Evolutionary conservation across 2,888 invertebrate genomes (phyloP), one percentile per base, ranked within the genome.

Genomic region (Linnaemya vulpina): DNA sequence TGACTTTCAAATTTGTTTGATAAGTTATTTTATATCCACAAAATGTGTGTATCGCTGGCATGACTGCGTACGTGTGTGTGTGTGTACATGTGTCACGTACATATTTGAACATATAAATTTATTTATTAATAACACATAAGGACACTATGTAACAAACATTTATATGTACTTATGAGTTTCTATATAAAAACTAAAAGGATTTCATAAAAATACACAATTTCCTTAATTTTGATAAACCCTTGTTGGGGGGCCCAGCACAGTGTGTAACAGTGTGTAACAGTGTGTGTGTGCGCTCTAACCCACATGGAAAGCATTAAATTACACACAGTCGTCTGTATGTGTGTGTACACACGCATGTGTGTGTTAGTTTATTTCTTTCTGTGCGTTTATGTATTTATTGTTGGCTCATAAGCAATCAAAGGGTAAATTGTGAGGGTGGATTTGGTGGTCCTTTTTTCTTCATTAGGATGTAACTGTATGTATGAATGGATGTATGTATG

Each of bases 1-100:
- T 84, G 84, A 81, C 80, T 84, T 81, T 84, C 80, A 84, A 84
- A 84, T 84, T 81, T 84, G 84, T 84, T 84, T 84, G 80, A 81
- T 81, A 74, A 74, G 80, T 84, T 81, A 77, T 71, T 84, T 80
- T 77, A 80, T 80, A 62, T 17, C 58, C 40, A 30, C 67, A 38
- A 75, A 40, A 62, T 63, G 3, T 40, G 38, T 58, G 22, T 22
- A 58, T 62, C 8, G 40, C 4, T 25, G 20, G 20, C 30, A 38
- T 53, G 46, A 62, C 55, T 53, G 68, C 51, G 22, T 70, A 38
- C 68, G 15, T 60, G 35, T 60, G 49, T 49, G 35, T 58, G 35
- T 58, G 25, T 11, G 30, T 17, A 9, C 2, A 5, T 25, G 3
- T 68, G 38, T 49, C 1, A 25, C 43, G 13, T 15, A 62, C 35